Percentiles rank a stretch among this genome's conserved stretches.
phyloP scores from a whole-genome alignment of 2,888 invertebrate genomes.

The Resseliella maxima region DNA sequence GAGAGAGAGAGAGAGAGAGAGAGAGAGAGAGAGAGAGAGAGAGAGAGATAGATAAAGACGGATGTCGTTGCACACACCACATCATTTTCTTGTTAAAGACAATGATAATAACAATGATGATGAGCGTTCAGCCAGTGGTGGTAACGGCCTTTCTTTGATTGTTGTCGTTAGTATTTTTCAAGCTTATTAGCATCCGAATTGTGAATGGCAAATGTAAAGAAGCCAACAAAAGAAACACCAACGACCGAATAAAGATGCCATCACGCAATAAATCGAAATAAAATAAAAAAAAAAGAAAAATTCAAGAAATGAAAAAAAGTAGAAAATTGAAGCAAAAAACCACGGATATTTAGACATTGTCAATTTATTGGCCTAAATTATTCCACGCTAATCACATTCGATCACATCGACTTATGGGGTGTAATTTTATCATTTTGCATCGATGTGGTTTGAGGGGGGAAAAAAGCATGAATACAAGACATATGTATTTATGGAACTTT shows the following conservation, averaged over 20 bases:
- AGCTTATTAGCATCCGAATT: not conserved
- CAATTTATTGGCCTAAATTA: not conserved
- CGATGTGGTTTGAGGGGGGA: not conserved
- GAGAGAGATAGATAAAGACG: not conserved
- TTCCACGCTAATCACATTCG: constrained; percentile 17
- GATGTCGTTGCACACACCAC: not conserved
- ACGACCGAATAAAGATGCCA: not conserved
- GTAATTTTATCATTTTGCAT: not conserved
- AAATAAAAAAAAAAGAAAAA: too few species aligned
- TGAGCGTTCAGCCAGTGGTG: not conserved
- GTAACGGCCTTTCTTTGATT: not conserved
- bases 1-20: too few species aligned
- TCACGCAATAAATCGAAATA: not conserved
- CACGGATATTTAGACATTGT: not conserved
- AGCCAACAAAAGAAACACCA: not conserved
- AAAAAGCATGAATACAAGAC: not conserved
- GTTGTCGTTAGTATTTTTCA: not conserved
- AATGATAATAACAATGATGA: not conserved
- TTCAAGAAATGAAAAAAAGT: too few species aligned
- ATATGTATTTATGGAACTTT: not conserved
- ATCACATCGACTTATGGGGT: not conserved
- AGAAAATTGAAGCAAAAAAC: not conserved
- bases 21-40: too few species aligned
- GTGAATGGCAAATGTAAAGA: not conserved
- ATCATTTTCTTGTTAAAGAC: constrained; percentile 1